A percentile compares a stretch with the other conserved stretches of the same genome.
Conservation (phyloP, 2,113 vertebrate species). For the Burhinus bistriatus region DNA sequence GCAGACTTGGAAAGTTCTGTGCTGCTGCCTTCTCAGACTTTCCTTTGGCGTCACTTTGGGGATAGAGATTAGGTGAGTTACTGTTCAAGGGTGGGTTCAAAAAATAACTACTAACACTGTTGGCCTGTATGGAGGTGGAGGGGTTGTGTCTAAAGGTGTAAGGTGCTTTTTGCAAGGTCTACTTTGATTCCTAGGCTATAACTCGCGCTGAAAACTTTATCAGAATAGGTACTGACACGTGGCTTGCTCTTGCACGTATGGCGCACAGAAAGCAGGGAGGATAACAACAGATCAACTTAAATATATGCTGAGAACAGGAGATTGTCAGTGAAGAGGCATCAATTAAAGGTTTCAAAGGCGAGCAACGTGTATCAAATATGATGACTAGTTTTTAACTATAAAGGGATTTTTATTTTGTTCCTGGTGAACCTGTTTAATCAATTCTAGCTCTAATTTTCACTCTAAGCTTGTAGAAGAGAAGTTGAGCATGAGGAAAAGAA, state of each 20-base stretch:
- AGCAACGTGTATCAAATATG: neutral
- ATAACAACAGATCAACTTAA: neutral
- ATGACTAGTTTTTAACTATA: neutral
- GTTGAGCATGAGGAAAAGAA: neutral
- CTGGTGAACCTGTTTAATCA: neutral
- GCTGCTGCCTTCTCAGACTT: constrained; percentile 51
- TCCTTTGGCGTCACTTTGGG: constrained; percentile 65
- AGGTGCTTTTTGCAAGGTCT: neutral
- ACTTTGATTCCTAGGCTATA: neutral
- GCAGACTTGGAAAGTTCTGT: constrained; percentile 49
- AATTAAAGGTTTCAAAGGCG: neutral
- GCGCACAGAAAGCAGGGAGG: neutral
- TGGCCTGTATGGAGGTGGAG: neutral
- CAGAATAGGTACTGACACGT: neutral
- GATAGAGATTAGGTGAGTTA: constrained; percentile 69
- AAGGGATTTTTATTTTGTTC: neutral
- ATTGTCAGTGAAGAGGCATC: neutral
- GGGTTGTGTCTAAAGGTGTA: neutral
- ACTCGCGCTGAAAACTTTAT: neutral
- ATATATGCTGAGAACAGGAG: neutral
- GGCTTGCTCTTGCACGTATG: neutral
- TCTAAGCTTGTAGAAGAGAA: neutral
- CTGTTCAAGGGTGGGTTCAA: constrained; percentile 41
- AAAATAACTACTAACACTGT: neutral
- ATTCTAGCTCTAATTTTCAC: neutral